Base-by-base conservation (phyloP, 2,113 vertebrate genomes). In the Danionella cerebrum region DNA sequence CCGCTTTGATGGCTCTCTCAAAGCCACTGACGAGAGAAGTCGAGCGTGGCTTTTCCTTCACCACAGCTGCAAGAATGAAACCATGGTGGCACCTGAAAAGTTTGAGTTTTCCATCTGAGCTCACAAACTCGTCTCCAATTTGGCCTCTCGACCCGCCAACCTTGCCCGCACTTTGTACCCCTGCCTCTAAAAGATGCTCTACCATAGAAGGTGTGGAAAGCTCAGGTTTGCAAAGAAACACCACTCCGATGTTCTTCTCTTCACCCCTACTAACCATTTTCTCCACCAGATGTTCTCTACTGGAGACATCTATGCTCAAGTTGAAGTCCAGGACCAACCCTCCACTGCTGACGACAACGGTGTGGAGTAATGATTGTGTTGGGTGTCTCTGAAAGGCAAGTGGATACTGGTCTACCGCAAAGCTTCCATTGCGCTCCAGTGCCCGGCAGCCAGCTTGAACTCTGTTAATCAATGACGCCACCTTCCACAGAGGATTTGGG, bases 211-310 rank as follows among this genome's bases (percentile, higher is more conserved):
- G 87, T 8, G 87, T 87, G 31, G 87, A 88, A 10, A 88, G 83
- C 31, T 89, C 86, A 62, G 87, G 86, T 51, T 85, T 88, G 76
- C 88, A 89, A 24, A 89, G 87, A 70, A 85, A 89, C 13, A 85
- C 78, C 76, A 79, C 80, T 5, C 84, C 83, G 6, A 85, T 83
- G 45, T 70, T 70, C 6, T 52, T 42, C 1, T 58, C 54, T 22
- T 68, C 41, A 41, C 54, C 63, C 6, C 4, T 44, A 27, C 82
- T 79, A 22, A 79, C 83, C 80, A 89, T 86, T 67, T 83, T 85
- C 69, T 86, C 80, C 0, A 87, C 77, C 2, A 79, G 51, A 12
- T 78, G 73, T 59, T 90, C 86, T 75, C 85, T 85, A 45, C 77
- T 72, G 1, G 71, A 76, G 29, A 76, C 70, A 77, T 82, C 79